Conservation (phyloP, 2,797 vertebrate genomes). For the Ctenosaura bakeri region DNA sequence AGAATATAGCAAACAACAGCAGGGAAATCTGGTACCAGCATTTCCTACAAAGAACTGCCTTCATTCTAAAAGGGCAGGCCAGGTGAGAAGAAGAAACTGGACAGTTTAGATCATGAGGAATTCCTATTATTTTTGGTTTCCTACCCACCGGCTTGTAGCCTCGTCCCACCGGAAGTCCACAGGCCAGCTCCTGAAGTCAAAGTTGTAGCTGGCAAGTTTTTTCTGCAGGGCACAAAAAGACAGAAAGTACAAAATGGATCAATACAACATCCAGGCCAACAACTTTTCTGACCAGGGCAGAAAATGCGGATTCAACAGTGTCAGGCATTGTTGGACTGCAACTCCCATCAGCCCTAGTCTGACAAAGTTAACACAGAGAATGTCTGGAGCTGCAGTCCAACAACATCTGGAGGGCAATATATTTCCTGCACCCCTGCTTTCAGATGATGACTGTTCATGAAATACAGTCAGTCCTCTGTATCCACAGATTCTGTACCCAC, state of each 20-base stretch:
- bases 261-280: not conserved
- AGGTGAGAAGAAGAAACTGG: not conserved
- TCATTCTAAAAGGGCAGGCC: no score
- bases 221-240: conserved; percentile 77
- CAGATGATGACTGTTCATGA: not conserved
- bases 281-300: no score
- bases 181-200: conserved; percentile 92
- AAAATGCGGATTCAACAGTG: not conserved
- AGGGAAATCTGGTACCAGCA: not conserved
- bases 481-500: no score
- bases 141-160: conserved; percentile 69
- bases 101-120: not conserved
- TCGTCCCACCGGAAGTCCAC: conserved; percentile 90
- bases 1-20: not conserved
- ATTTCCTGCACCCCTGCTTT: not conserved
- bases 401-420: not conserved
- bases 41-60: not conserved
- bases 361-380: not conserved
- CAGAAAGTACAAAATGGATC: not conserved
- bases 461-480: not conserved
- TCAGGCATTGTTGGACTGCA: not conserved
- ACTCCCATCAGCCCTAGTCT: not conserved
- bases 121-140: fast-evolving
- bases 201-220: conserved; percentile 88
- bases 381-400: not conserved